Conservation (phyloP, 2,888 invertebrate species). For the Monoplex corrugatus region DNA sequence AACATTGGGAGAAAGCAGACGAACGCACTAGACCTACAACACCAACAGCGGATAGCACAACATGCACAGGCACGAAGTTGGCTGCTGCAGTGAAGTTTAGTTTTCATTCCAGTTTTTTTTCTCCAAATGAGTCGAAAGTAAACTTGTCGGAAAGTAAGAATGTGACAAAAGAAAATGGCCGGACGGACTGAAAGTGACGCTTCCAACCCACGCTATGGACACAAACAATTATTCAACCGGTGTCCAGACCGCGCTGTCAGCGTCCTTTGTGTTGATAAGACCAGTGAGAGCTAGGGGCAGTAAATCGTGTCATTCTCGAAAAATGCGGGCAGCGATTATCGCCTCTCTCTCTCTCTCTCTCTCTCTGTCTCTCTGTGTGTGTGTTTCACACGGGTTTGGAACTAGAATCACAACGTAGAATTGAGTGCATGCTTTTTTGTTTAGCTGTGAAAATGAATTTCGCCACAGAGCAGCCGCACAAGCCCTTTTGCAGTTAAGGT, state of each 20-base stretch:
- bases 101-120: neutral
- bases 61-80: neutral
- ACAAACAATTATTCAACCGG: slow-evolving; percentile 10
- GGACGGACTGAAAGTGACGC: neutral
- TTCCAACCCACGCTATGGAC: neutral
- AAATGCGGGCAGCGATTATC: neutral
- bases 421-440: too few species aligned
- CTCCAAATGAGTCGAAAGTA: neutral
- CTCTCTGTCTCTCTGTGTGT: too few species aligned
- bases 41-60: neutral
- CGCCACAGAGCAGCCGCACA: too few species aligned
- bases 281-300: neutral
- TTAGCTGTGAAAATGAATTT: too few species aligned
- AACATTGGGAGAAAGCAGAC: neutral
- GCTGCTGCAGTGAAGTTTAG: neutral
- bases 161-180: neutral
- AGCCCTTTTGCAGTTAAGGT: too few species aligned
- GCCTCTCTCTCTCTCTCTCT: slow-evolving; percentile 11
- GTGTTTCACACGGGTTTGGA: too few species aligned
- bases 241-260: neutral
- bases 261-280: slow-evolving; percentile 9
- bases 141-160: neutral
- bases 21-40: neutral
- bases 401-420: too few species aligned
- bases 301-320: neutral